Conservation (phyloP, 2,113 vertebrate genomes). For the Lasiurus borealis region DNA sequence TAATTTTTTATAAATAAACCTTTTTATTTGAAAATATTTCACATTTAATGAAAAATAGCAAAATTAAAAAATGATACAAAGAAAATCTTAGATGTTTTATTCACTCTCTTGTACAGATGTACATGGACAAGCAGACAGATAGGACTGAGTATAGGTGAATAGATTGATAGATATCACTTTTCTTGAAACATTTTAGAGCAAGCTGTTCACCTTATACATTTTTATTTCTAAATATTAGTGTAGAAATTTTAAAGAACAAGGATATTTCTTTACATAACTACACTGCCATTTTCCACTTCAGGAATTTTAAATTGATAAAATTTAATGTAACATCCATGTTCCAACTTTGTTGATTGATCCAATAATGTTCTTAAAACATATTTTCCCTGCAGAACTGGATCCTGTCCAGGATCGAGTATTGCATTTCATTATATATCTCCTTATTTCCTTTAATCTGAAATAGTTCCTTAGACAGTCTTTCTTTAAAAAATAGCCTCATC, state of each 20-base stretch:
- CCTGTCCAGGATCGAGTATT: background rate
- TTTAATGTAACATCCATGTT: background rate
- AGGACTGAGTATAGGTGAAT: too few species aligned
- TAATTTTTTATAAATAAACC: background rate
- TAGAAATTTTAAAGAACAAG: background rate
- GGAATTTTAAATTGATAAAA: background rate
- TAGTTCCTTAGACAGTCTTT: background rate
- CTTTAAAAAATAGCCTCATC: background rate
- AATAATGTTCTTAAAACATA: background rate
- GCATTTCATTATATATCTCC: background rate
- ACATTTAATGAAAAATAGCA: background rate
- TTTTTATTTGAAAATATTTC: background rate
- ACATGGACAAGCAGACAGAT: background rate
- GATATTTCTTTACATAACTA: background rate
- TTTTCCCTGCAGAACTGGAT: background rate
- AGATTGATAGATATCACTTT: background rate
- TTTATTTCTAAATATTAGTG: background rate
- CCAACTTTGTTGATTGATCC: background rate
- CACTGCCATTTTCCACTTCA: background rate
- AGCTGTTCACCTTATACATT: background rate
- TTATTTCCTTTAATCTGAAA: background rate
- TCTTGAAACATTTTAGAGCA: background rate
- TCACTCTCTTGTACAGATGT: background rate
- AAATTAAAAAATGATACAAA: background rate
- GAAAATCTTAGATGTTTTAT: background rate